phyloP scores from a whole-genome alignment of 2,888 invertebrate genomes.

The Schrankia costaestrigalis region DNA sequence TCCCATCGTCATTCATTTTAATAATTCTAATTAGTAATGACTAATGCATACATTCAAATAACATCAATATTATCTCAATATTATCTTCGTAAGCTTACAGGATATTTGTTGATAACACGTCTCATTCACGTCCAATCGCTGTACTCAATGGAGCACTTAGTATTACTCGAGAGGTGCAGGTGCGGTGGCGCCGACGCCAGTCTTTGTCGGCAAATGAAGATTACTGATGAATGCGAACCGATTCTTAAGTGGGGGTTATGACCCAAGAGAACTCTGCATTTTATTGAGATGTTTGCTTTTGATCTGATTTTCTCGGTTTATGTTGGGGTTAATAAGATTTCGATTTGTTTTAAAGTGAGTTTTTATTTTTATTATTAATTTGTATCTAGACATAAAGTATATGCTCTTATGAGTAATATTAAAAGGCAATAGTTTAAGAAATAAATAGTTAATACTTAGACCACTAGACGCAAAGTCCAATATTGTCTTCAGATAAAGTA shows the following conservation, averaged over 20 bases:
- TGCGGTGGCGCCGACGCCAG: conserved; percentile 42
- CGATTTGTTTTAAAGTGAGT: neutral
- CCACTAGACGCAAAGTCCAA: too few relatives aligned
- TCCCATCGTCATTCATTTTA: too few relatives aligned
- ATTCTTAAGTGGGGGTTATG: conserved; percentile 31
- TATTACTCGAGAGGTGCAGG: conserved; percentile 50
- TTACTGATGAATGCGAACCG: conserved; percentile 30
- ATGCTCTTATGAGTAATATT: too few relatives aligned
- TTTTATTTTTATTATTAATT: neutral
- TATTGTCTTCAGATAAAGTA: too few relatives aligned
- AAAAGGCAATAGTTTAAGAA: too few relatives aligned
- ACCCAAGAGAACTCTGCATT: conserved; percentile 12
- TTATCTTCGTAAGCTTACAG: conserved; percentile 3
- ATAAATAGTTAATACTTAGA: too few relatives aligned
- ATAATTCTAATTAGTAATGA: too few relatives aligned
- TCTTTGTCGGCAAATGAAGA: conserved; percentile 44
- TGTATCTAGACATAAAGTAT: too few relatives aligned
- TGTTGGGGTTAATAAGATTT: neutral
- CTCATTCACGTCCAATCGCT: conserved; percentile 24
- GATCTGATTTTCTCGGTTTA: neutral
- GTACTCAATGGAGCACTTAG: conserved; percentile 26
- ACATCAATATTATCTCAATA: neutral
- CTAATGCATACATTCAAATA: neutral
- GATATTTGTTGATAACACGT: conserved; percentile 18
- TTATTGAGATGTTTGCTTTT: neutral